A percentile compares a stretch with the other conserved stretches of the same genome.
Conservation (phyloP, 2,888 invertebrate genomes). For the Cataglyphis altisquamis region DNA sequence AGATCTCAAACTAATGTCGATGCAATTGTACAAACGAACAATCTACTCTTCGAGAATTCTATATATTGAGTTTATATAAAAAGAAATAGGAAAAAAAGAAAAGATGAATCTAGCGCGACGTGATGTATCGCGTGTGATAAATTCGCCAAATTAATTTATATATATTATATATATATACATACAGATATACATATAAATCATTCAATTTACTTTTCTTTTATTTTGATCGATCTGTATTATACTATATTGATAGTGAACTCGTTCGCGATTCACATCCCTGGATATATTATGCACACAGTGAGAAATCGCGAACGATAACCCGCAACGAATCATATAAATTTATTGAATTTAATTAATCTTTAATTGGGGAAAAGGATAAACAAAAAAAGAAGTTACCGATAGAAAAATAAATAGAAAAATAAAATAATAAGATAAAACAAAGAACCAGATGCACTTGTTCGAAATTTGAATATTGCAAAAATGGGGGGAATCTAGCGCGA, state of each 20-base stretch:
- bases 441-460: conserved; percentile 12
- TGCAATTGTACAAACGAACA: conserved; percentile 51
- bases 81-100: not conserved
- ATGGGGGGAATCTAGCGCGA: conserved; percentile 5
- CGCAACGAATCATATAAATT: conserved; percentile 7
- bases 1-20: conserved; percentile 52
- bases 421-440: not conserved
- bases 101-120: conserved; percentile 11
- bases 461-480: conserved; percentile 33
- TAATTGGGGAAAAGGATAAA: not conserved
- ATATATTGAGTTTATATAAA: conserved; percentile 25
- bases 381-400: not conserved
- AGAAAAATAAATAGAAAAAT: conserved; percentile 1
- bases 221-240: conserved; percentile 6
- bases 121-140: conserved; percentile 13
- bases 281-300: not conserved
- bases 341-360: conserved; percentile 22
- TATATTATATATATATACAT: conserved; percentile 2
- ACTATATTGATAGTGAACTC: conserved; percentile 12
- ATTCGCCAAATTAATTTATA: conserved; percentile 45
- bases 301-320: not conserved
- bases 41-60: conserved; percentile 14
- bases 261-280: conserved; percentile 7
- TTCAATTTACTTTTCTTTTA: conserved; percentile 16
- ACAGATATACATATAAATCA: not conserved